Evolutionary conservation across 2,113 vertebrate species (phyloP).

Genomic region (Martes martes): DNA sequence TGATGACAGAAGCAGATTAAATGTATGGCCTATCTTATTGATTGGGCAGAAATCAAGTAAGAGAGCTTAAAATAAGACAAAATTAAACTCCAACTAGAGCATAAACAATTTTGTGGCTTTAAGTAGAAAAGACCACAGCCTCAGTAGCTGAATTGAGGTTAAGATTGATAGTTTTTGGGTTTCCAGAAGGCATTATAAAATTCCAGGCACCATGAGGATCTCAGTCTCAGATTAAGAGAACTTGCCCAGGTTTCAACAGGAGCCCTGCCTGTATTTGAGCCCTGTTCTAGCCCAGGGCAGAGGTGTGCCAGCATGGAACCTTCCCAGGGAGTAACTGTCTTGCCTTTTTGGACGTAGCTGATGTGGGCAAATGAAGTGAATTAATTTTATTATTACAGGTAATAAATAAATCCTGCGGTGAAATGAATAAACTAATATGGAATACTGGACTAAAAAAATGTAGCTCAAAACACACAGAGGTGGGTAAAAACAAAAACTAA

Average conservation of each 20-base stretch:
- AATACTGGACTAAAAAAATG: neutral
- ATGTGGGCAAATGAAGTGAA: neutral
- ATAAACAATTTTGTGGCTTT: constrained; percentile 4
- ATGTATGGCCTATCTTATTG: neutral
- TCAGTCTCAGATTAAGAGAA: neutral
- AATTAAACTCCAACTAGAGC: constrained; percentile 33
- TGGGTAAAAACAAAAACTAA: constrained; percentile 4
- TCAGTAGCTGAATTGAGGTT: constrained; percentile 23
- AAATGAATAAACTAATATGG: neutral
- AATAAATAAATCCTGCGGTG: neutral
- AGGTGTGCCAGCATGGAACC: neutral
- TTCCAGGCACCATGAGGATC: neutral
- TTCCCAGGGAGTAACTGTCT: neutral
- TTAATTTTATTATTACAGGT: neutral
- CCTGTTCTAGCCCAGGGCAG: neutral
- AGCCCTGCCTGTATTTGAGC: neutral
- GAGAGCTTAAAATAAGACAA: constrained; percentile 43
- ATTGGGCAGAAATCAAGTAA: constrained; percentile 29
- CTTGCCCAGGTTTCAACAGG: neutral
- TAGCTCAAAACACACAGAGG: neutral
- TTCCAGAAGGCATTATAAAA: constrained; percentile 10
- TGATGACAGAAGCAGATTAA: constrained; percentile 39
- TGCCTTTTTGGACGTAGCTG: neutral
- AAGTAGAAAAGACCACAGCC: constrained; percentile 30
- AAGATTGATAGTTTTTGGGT: constrained; percentile 29